Conservation (phyloP, 2,888 invertebrate species). For the Dorcus hopei region DNA sequence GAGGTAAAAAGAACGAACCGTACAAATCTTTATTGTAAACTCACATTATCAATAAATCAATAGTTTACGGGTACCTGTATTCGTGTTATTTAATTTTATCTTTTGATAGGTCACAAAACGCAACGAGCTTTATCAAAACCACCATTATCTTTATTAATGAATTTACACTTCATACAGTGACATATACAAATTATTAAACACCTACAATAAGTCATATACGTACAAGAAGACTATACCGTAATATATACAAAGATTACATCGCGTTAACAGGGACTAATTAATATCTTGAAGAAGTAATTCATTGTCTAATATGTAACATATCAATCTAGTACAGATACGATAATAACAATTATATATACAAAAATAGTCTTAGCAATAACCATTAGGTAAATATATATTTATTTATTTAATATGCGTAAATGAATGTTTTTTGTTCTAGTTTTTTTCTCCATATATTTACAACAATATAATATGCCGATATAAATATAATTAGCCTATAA, state of each 20-base stretch:
- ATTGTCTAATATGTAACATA: neutral
- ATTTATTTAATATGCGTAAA: no score
- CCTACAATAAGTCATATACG: neutral
- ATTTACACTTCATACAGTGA: neutral
- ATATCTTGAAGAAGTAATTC: neutral
- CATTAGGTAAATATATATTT: no score
- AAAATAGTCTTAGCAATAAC: neutral
- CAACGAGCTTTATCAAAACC: neutral
- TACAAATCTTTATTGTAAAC: no score
- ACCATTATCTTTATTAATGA: conserved; percentile 1
- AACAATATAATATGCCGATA: no score
- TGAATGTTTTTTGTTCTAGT: no score
- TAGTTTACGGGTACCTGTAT: no score
- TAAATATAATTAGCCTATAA: no score
- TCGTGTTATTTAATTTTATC: no score
- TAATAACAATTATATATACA: neutral
- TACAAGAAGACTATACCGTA: neutral
- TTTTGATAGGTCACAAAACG: no score
- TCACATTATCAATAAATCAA: no score
- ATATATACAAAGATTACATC: neutral
- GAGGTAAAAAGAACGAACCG: no score
- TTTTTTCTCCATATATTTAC: no score
- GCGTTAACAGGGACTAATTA: neutral
- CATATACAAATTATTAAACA: neutral
- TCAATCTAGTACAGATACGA: neutral